phyloP scores from a whole-genome alignment of 2,797 vertebrate genomes.

The Strix occidentalis region DNA sequence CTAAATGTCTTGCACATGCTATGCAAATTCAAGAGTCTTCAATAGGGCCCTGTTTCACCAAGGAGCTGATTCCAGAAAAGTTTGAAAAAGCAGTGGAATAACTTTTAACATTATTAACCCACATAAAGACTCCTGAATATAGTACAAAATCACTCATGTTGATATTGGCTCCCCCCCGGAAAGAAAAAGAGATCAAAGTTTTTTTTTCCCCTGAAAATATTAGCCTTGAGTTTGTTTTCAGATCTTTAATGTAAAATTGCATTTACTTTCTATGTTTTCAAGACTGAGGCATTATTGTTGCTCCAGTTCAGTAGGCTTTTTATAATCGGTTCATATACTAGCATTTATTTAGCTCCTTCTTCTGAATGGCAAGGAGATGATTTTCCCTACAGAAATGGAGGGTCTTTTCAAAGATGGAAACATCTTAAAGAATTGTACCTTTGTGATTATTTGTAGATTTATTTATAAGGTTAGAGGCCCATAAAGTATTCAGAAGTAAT shows the following conservation, averaged over 20 bases:
- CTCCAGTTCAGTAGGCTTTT: slow-evolving; percentile 35
- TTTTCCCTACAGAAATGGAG: slow-evolving; percentile 46
- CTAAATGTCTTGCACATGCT: slow-evolving; percentile 50
- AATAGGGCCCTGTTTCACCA: slow-evolving; percentile 51
- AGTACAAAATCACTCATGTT: slow-evolving; percentile 65
- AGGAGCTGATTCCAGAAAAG: slow-evolving; percentile 52
- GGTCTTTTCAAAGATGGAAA: slow-evolving; percentile 39
- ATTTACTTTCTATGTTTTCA: slow-evolving; percentile 64
- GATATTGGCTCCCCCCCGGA: slow-evolving; percentile 58
- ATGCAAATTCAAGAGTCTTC: slow-evolving; percentile 44
- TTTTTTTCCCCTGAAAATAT: slow-evolving; percentile 48
- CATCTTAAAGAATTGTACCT: slow-evolving; percentile 24
- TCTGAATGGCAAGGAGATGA: slow-evolving; percentile 43
- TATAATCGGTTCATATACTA: slow-evolving; percentile 18
- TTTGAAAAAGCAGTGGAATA: slow-evolving; percentile 57
- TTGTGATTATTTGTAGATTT: slow-evolving; percentile 47
- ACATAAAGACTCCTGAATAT: slow-evolving; percentile 69
- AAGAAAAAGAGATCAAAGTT: slow-evolving; percentile 67
- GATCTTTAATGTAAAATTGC: slow-evolving; percentile 67
- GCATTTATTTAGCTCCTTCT: slow-evolving; percentile 54
- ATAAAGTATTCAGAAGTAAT: background rate
- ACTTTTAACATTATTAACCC: slow-evolving; percentile 67
- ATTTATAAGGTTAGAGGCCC: background rate
- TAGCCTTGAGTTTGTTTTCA: slow-evolving; percentile 70
- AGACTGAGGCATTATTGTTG: slow-evolving; percentile 64